Conservation (phyloP, 2,113 vertebrate genomes). For the Cercopithecus mona region DNA sequence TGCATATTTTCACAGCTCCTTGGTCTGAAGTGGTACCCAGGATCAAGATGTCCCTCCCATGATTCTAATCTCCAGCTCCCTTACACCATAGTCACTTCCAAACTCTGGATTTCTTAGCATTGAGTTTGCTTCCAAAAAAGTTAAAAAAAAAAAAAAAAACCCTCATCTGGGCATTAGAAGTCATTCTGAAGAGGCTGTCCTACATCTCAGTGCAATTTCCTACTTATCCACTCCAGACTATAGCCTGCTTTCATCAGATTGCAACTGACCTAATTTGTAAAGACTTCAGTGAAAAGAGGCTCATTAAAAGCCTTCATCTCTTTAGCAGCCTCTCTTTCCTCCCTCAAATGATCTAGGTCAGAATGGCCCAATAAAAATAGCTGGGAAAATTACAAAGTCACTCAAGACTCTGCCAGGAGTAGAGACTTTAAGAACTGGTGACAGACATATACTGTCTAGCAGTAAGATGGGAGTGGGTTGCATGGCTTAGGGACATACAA, state of each 20-base stretch:
- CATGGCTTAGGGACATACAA: not conserved
- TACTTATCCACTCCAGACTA: constrained; percentile 46
- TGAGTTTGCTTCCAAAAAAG: not conserved
- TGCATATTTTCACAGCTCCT: not conserved
- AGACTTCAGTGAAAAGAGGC: constrained; percentile 48
- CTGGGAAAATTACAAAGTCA: constrained; percentile 11
- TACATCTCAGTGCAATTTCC: constrained; percentile 52
- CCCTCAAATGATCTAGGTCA: constrained; percentile 57
- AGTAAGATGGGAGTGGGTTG: not conserved
- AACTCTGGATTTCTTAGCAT: not conserved
- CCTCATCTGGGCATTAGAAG: not conserved
- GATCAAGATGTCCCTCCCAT: not conserved
- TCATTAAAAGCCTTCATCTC: constrained; percentile 68
- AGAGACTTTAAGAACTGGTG: not conserved
- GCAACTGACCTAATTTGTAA: constrained; percentile 68
- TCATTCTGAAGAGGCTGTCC: constrained; percentile 31
- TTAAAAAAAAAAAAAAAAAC: too few species aligned
- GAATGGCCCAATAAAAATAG: not conserved
- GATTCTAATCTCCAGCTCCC: not conserved
- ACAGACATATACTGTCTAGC: not conserved
- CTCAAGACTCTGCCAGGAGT: not conserved
- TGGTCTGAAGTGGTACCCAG: not conserved
- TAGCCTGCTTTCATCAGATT: constrained; percentile 58
- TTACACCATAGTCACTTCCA: not conserved
- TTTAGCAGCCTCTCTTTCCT: constrained; percentile 49